Percentiles rank a stretch among this genome's conserved stretches.
Evolutionary conservation across 2,797 vertebrate genomes (phyloP).

Genomic region (Arnoldichthys spilopterus): DNA sequence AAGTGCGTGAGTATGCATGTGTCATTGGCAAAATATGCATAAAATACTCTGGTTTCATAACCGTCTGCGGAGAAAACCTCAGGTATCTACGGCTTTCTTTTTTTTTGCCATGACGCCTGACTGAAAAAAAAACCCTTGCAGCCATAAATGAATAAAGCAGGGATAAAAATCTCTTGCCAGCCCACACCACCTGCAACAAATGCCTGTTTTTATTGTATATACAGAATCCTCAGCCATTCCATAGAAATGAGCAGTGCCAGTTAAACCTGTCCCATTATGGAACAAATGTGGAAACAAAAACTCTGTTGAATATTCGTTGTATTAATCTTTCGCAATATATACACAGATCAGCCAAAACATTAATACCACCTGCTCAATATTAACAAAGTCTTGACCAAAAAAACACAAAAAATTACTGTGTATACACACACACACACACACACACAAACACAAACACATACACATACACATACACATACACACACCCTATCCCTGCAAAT

Average conservation of each 20-base stretch:
- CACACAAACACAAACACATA: too few species aligned
- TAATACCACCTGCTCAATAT: too few species aligned
- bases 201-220: slow-evolving; percentile 57
- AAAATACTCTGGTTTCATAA: slow-evolving; percentile 76
- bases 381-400: too few species aligned
- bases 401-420: too few species aligned
- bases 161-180: slow-evolving; percentile 66
- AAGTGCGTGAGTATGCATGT: slow-evolving; percentile 69
- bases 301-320: too few species aligned
- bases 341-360: too few species aligned
- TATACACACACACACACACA: too few species aligned
- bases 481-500: too few species aligned
- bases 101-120: slow-evolving; percentile 35
- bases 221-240: slow-evolving; percentile 4
- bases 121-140: slow-evolving; percentile 63
- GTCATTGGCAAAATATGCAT: slow-evolving; percentile 81
- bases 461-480: too few species aligned
- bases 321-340: too few species aligned
- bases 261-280: not conserved
- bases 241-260: slow-evolving; percentile 19
- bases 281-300: not conserved
- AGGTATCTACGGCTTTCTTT: slow-evolving; percentile 70
- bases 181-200: slow-evolving; percentile 59
- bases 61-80: slow-evolving; percentile 72
- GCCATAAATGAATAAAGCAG: slow-evolving; percentile 70